These are phyloP conservation scores for Crioceris asparagi DNA, from an alignment of 2,888 invertebrate genomes.

Conservation along the genomic window DNA sequence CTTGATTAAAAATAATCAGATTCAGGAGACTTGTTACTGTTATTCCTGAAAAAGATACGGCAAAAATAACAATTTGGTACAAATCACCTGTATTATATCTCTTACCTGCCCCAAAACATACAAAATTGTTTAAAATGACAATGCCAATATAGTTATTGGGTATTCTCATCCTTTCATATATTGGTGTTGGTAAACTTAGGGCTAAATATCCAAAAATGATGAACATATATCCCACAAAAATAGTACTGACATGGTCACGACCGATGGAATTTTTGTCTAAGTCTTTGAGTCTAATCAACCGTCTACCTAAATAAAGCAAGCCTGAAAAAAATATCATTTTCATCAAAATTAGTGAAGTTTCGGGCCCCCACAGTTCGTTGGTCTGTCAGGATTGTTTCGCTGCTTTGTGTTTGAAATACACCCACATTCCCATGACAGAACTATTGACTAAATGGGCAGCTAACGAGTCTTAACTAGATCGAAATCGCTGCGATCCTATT, in stretches of 20 bases:
- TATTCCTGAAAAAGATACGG: conserved; percentile 15
- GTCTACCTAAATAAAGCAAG: conserved; percentile 29
- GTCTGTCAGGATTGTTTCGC: no score
- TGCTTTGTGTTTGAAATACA: no score
- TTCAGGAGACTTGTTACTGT: conserved; percentile 17
- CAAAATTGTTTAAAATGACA: conserved; percentile 19
- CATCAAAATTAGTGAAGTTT: no score
- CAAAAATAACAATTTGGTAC: not conserved
- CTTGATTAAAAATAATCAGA: conserved; percentile 23
- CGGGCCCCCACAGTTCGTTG: not conserved
- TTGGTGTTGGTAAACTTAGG: conserved; percentile 17
- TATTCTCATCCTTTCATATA: conserved; percentile 9
- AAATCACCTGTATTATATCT: not conserved
- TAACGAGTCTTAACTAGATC: no score
- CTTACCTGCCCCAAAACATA: conserved; percentile 17
- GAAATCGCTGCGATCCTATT: no score
- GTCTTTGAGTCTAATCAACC: conserved; percentile 29
- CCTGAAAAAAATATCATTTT: conserved; percentile 19
- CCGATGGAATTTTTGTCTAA: conserved; percentile 32
- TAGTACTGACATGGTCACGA: conserved; percentile 27
- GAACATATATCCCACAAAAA: conserved; percentile 31
- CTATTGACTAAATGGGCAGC: no score
- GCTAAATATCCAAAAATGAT: conserved; percentile 30
- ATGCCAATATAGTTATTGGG: conserved; percentile 10
- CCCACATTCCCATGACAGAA: no score